These are phyloP conservation scores for Catostylus mosaicus DNA, from an alignment of 30 jellyfish, hydroid and myxozoan genomes.

Conservation along the genomic window DNA sequence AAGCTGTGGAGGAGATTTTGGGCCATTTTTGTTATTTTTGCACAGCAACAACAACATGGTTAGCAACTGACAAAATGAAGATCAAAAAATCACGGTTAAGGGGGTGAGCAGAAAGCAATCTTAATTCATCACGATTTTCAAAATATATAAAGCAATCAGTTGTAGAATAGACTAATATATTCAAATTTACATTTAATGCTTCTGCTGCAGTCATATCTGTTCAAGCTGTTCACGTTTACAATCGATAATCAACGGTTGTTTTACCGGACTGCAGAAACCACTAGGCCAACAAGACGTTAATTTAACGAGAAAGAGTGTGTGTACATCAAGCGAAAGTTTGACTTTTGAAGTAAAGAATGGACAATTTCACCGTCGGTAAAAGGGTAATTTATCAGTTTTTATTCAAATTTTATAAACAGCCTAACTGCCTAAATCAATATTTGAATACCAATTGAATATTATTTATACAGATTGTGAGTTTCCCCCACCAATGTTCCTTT, in stretches of 20 bases:
- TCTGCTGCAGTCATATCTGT: neutral
- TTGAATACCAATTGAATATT: no score
- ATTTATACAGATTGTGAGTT: no score
- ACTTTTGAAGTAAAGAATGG: conserved; percentile 10
- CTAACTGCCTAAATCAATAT: no score
- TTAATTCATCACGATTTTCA: no score
- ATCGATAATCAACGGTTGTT: no score
- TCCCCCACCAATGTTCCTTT: no score
- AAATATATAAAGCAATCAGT: no score
- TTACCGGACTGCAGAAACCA: no score
- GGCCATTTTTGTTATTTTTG: neutral
- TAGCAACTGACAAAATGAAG: neutral
- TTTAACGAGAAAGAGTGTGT: neutral
- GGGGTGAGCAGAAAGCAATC: no score
- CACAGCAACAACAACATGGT: conserved; percentile 25
- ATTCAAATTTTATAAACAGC: no score
- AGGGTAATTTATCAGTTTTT: conserved; percentile 19
- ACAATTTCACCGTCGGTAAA: conserved; percentile 46
- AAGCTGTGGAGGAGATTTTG: neutral
- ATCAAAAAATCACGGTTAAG: neutral
- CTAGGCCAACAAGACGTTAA: neutral
- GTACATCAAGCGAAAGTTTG: neutral
- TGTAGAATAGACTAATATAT: no score
- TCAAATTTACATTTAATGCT: no score
- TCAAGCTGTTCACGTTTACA: neutral